phyloP scores from a whole-genome alignment of 2,888 invertebrate genomes.

The Vesta saturnalis region DNA sequence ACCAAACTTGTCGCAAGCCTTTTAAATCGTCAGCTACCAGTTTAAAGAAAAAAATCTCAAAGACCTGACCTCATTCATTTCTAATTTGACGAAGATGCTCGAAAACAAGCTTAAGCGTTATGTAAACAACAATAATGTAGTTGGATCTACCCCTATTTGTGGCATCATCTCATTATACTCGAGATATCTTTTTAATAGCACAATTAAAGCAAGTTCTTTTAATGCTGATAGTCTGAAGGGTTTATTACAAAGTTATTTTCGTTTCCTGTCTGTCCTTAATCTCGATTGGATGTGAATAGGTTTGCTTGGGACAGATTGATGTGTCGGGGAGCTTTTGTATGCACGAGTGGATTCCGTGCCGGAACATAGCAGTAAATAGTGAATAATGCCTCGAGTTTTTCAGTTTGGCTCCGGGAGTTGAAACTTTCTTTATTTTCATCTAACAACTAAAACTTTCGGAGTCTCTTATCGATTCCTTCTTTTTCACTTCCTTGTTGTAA shows the following conservation, averaged over 20 bases:
- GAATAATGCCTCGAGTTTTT: constrained; percentile 51
- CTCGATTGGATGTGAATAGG: constrained; percentile 38
- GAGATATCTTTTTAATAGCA: background rate
- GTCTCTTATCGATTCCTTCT: constrained; percentile 21
- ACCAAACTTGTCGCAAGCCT: no score
- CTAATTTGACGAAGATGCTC: no score
- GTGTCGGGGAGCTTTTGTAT: constrained; percentile 53
- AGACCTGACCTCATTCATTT: no score
- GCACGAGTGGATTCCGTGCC: constrained; percentile 53
- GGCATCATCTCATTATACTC: background rate
- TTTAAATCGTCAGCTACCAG: no score
- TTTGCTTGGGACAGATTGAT: constrained; percentile 44
- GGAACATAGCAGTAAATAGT: constrained; percentile 54
- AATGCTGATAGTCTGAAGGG: background rate
- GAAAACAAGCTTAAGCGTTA: no score
- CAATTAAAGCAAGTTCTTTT: constrained; percentile 5
- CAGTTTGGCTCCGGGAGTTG: constrained; percentile 46
- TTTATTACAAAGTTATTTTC: constrained; percentile 20
- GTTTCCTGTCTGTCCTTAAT: constrained; percentile 29
- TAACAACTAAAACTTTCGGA: constrained; percentile 25
- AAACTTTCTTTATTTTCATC: constrained; percentile 38
- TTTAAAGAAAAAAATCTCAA: no score
- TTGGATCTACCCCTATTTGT: background rate
- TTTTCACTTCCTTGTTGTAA: constrained; percentile 17
- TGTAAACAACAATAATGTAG: background rate